Percentiles rank a stretch among this genome's conserved stretches.
These are phyloP conservation scores for Anoura caudifer DNA, from an alignment of 2,113 vertebrate species.

Conservation along the genomic window DNA sequence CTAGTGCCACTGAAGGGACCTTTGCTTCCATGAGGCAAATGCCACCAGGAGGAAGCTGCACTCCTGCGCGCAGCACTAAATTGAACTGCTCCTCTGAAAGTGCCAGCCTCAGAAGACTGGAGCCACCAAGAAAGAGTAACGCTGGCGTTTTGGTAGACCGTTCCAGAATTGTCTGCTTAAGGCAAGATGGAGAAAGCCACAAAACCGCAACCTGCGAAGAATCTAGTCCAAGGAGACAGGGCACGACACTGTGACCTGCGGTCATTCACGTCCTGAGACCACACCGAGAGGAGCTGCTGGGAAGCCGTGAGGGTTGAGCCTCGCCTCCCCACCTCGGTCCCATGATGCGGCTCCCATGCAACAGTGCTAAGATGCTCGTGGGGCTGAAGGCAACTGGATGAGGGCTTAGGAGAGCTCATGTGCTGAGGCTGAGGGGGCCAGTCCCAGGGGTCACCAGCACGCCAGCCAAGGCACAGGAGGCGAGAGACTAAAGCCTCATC, in stretches of 20 bases:
- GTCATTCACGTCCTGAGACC: background rate
- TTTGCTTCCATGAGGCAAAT: background rate
- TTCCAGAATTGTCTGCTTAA: background rate
- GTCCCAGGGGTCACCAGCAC: background rate
- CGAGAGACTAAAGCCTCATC: background rate
- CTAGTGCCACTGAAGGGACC: background rate
- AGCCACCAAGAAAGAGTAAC: conserved; percentile 5
- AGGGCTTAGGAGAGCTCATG: background rate
- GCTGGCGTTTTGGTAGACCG: background rate
- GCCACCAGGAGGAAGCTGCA: background rate
- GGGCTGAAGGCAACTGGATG: background rate
- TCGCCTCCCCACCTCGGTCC: background rate
- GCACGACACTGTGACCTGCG: background rate
- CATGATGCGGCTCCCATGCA: background rate
- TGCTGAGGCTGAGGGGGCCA: background rate
- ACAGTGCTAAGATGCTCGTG: background rate
- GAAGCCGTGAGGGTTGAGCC: background rate
- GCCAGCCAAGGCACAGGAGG: background rate
- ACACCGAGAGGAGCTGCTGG: background rate
- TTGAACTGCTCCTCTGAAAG: background rate
- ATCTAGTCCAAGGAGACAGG: background rate
- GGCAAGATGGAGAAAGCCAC: background rate
- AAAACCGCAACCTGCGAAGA: background rate
- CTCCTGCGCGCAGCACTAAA: background rate
- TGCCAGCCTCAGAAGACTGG: background rate